Conservation (phyloP, 2,113 vertebrate genomes). For the Empidonax alnorum region DNA sequence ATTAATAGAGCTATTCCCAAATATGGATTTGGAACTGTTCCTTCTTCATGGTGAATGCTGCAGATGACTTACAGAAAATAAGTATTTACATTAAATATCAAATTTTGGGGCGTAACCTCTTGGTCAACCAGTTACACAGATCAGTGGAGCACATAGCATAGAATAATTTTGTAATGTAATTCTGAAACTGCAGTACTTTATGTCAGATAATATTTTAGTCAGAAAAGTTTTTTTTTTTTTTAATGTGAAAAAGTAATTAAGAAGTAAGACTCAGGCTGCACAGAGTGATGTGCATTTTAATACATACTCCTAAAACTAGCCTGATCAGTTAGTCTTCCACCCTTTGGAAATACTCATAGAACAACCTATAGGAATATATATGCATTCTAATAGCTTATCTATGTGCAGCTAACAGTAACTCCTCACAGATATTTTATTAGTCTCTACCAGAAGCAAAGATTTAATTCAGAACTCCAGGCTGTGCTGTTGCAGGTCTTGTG, state of each 20-base stretch:
- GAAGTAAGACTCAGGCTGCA: not conserved
- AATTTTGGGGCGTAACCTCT: not conserved
- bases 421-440: not conserved
- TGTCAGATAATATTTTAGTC: not conserved
- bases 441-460: not conserved
- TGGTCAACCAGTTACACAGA: not conserved
- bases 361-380: not conserved
- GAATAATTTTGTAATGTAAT: not conserved
- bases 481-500: not conserved
- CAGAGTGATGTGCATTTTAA: not conserved
- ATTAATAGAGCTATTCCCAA: conserved; percentile 54
- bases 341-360: not conserved
- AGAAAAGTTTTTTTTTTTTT: not conserved
- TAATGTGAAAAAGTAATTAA: not conserved
- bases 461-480: not conserved
- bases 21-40: conserved; percentile 8
- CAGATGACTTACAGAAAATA: not conserved
- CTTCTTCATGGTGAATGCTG: not conserved
- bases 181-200: not conserved
- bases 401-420: not conserved
- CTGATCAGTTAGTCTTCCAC: not conserved
- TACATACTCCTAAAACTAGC: not conserved
- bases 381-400: not conserved
- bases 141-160: not conserved
- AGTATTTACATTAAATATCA: not conserved